Evolutionary conservation across 2,113 vertebrate genomes (phyloP), one percentile per base, ranked within the genome.

Genomic region (Gymnobelideus leadbeateri): DNA sequence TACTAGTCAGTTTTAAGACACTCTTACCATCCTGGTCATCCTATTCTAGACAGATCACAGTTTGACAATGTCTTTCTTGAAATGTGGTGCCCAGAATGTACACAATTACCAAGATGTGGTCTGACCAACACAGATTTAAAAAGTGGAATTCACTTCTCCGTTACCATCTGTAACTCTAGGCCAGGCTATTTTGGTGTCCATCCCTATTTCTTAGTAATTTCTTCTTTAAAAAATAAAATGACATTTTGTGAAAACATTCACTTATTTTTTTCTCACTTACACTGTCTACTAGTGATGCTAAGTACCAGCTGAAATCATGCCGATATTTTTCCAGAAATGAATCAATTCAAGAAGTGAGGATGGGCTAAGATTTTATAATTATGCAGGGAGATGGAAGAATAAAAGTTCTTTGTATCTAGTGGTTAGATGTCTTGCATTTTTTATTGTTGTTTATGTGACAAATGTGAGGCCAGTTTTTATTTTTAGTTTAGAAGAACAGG

Each of bases 161-260:
- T 16, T 4, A n/a, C 31, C 61, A 68, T 68, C 12, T 68, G 31
- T 68, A n/a, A 68, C 37, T n/a, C 55, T 57, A 57, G 55, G 55
- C 2, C 28, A 8, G 7, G 26, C 26, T 8, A 14, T 77, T 77
- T 77, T 19, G 5, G 61, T 77, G 61, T n/a, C 61, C 61, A 77
- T 77, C 61, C 26, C 16, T 19, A n/a, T 77, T 77, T 77, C 37
- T 77, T 37, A 77, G 37, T 77, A 77, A 77, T 77, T n/a, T 77
- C 61, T 77, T 77, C 61, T 77, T 77, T 77, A 77, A 77, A 77
- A 77, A 77, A 77, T 37, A 77, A 77, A 77, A 77, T 77, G 61
- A n/a, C 61, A n/a, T 77, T 77, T 77, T n/a, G 14, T n/a, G 61
- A 77, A 77, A n/a, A 77, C 37, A 77, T n/a, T n/a, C 37, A n/a